Conservation (phyloP, 2,113 vertebrate species). For the Tauraco erythrolophus region DNA sequence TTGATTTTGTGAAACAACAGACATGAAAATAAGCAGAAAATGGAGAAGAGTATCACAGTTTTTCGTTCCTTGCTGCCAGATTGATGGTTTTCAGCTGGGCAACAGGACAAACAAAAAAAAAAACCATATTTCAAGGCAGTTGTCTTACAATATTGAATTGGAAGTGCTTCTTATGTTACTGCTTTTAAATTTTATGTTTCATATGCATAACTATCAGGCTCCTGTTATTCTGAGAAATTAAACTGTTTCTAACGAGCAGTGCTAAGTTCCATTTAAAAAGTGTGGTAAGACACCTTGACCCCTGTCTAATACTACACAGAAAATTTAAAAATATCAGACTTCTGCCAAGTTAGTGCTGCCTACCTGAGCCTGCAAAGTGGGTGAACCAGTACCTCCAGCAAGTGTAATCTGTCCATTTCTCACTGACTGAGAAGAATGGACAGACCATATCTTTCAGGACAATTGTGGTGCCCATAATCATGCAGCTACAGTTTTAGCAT, state of each 20-base stretch:
- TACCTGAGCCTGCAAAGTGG: not conserved
- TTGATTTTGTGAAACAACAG: not conserved
- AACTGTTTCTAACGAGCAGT: not conserved
- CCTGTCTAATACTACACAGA: not conserved
- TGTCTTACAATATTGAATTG: not conserved
- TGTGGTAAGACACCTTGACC: not conserved
- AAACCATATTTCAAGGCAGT: not conserved
- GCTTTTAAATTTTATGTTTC: not conserved
- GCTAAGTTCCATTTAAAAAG: not conserved
- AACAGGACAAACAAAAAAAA: not conserved
- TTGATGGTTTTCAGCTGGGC: not conserved
- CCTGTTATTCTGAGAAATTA: not conserved
- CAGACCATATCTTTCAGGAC: not conserved
- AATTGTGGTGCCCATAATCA: not conserved
- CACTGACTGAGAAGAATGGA: not conserved
- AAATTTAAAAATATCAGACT: not conserved
- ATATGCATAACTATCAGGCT: not conserved
- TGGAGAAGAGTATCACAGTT: not conserved
- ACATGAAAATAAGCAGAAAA: not conserved
- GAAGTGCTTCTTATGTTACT: not conserved
- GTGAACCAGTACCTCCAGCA: not conserved
- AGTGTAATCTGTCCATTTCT: not conserved
- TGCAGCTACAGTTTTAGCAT: not conserved
- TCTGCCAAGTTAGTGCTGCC: not conserved
- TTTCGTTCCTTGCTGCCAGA: not conserved